phyloP scores from a whole-genome alignment of 2,888 invertebrate species.

The Mythimna pallens region DNA sequence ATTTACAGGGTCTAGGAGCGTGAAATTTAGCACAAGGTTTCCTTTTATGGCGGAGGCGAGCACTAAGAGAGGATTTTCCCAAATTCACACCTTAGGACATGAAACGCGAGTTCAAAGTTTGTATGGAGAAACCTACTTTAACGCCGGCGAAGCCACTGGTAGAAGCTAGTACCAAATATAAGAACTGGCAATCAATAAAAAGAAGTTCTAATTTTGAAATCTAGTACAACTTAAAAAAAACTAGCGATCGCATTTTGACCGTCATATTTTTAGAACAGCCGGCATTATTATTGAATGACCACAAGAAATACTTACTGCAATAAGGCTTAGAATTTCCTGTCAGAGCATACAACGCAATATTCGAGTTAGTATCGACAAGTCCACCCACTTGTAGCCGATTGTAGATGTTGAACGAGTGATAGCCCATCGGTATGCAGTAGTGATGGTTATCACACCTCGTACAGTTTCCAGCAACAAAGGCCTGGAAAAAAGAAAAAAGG shows the following conservation, averaged over 20 bases:
- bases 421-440: slow-evolving; percentile 93
- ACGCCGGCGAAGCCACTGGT: too few relatives aligned
- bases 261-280: background rate
- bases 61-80: too few relatives aligned
- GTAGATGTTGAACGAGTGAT: slow-evolving; percentile 90
- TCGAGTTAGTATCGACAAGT: slow-evolving; percentile 84
- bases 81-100: too few relatives aligned
- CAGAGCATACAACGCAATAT: slow-evolving; percentile 93
- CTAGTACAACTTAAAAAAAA: background rate
- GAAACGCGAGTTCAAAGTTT: too few relatives aligned
- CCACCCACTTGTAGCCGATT: slow-evolving; percentile 84
- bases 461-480: slow-evolving; percentile 93
- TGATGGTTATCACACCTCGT: slow-evolving; percentile 93
- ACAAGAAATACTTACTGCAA: slow-evolving; percentile 92
- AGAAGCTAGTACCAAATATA: too few relatives aligned
- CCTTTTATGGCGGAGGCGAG: too few relatives aligned
- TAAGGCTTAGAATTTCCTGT: slow-evolving; percentile 93
- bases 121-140: too few relatives aligned
- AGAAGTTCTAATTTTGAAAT: background rate
- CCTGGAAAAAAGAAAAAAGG: slow-evolving; percentile 81
- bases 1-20: too few relatives aligned
- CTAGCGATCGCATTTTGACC: background rate
- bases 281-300: background rate
- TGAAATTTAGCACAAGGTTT: too few relatives aligned
- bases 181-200: background rate